phyloP scores from a whole-genome alignment of 2,888 invertebrate species.

The Villa cingulata region DNA sequence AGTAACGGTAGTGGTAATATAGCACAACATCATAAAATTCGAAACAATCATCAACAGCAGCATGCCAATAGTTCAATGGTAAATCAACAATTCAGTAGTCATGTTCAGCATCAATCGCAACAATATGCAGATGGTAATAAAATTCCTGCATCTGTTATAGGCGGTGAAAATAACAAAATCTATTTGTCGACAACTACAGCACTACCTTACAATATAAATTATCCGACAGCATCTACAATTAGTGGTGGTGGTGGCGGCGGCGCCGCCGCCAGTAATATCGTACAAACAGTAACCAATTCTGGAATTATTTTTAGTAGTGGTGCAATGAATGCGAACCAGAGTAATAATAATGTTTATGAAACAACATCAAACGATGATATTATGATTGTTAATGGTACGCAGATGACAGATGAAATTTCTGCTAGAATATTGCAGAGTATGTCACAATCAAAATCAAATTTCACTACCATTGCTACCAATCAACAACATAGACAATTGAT shows the following conservation, averaged over 20 bases:
- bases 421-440: slow-evolving; percentile 35
- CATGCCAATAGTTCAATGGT: slow-evolving; percentile 10
- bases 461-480: slow-evolving; percentile 23
- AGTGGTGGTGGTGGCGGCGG: too few relatives aligned
- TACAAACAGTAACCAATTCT: too few relatives aligned
- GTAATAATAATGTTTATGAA: background rate
- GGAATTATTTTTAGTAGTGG: too few relatives aligned
- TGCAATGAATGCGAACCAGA: too few relatives aligned
- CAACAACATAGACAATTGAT: slow-evolving; percentile 13
- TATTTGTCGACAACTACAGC: too few relatives aligned
- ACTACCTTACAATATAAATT: too few relatives aligned
- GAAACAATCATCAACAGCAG: slow-evolving; percentile 3
- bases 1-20: too few relatives aligned
- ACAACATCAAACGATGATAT: slow-evolving; percentile 24
- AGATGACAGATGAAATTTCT: slow-evolving; percentile 35
- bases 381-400: slow-evolving; percentile 35
- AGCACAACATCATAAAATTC: slow-evolving; percentile 2
- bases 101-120: slow-evolving; percentile 15
- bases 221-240: too few relatives aligned
- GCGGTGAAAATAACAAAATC: too few relatives aligned
- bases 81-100: slow-evolving; percentile 16
- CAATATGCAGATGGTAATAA: slow-evolving; percentile 4
- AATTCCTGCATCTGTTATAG: background rate
- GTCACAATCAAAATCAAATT: slow-evolving; percentile 33
- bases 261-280: too few relatives aligned